Conservation (phyloP, 2,888 invertebrate genomes). For the Euclidia mi region DNA sequence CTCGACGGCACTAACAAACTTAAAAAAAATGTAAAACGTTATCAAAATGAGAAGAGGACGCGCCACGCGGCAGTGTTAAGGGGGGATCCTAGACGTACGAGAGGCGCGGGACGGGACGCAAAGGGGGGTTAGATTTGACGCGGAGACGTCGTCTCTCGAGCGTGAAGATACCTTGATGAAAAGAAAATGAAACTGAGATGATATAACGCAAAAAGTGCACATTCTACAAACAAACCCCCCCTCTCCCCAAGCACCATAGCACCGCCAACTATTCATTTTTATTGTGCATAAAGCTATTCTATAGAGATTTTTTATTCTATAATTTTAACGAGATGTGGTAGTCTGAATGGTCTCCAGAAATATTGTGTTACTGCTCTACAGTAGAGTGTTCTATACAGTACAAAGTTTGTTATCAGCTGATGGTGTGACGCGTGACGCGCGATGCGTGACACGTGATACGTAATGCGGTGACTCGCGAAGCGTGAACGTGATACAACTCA, state of each 20-base stretch:
- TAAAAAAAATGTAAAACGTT: slow-evolving; percentile 68
- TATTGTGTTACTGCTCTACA: background rate
- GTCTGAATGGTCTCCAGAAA: slow-evolving; percentile 6
- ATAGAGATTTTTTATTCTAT: slow-evolving; percentile 43
- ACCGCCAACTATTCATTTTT: slow-evolving; percentile 25
- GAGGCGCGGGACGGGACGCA: background rate
- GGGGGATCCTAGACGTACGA: slow-evolving; percentile 36
- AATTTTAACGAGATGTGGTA: slow-evolving; percentile 52
- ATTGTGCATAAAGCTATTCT: slow-evolving; percentile 32
- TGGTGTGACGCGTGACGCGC: no score
- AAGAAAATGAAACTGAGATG: slow-evolving; percentile 80
- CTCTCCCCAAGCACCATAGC: slow-evolving; percentile 2
- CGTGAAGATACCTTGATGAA: slow-evolving; percentile 82
- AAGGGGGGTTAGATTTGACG: slow-evolving; percentile 33
- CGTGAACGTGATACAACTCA: no score
- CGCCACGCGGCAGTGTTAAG: background rate
- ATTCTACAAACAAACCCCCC: background rate
- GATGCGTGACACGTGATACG: no score
- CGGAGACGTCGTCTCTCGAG: slow-evolving; percentile 70
- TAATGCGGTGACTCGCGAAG: no score
- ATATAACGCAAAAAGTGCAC: slow-evolving; percentile 50
- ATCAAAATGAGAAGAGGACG: slow-evolving; percentile 69
- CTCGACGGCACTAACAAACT: slow-evolving; percentile 50
- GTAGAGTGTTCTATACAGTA: background rate
- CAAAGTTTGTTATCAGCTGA: no score